Percentiles rank a stretch among this genome's conserved stretches.
Evolutionary conservation across 2,888 invertebrate species (phyloP).

Genomic region (Archips xylosteana): DNA sequence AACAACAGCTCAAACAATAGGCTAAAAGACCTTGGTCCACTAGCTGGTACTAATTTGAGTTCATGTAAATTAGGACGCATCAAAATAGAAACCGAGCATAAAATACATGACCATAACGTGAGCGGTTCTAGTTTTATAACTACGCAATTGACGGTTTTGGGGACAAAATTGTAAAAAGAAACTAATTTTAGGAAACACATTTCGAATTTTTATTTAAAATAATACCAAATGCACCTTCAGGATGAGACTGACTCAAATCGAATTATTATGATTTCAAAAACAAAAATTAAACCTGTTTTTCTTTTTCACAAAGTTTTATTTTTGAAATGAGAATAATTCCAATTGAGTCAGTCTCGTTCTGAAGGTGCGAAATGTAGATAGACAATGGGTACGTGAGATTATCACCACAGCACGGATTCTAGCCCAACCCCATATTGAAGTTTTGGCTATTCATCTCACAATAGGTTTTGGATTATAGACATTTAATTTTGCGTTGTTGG

Average conservation of each 20-base stretch:
- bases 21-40: conserved; percentile 27
- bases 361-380: too few relatives aligned
- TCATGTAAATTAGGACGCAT: conserved; percentile 33
- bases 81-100: conserved; percentile 28
- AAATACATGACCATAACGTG: conserved; percentile 32
- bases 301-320: too few relatives aligned
- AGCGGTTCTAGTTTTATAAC: conserved; percentile 4
- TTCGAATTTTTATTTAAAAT: conserved; percentile 7
- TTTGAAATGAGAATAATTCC: too few relatives aligned
- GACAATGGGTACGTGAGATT: conserved; percentile 37
- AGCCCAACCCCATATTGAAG: conserved; percentile 22
- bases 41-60: conserved; percentile 28
- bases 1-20: conserved; percentile 33
- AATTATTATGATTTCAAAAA: too few relatives aligned
- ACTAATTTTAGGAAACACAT: background rate
- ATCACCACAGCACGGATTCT: conserved; percentile 29
- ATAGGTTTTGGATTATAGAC: conserved; percentile 24
- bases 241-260: too few relatives aligned
- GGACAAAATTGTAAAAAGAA: background rate
- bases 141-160: background rate
- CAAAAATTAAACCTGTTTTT: too few relatives aligned
- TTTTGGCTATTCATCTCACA: conserved; percentile 19
- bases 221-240: background rate
- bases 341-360: too few relatives aligned
- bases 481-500: background rate